A percentile compares a stretch with the other conserved stretches of the same genome.
Conservation (phyloP, 2,113 vertebrate genomes). For the Dendrocopos noguchii region DNA sequence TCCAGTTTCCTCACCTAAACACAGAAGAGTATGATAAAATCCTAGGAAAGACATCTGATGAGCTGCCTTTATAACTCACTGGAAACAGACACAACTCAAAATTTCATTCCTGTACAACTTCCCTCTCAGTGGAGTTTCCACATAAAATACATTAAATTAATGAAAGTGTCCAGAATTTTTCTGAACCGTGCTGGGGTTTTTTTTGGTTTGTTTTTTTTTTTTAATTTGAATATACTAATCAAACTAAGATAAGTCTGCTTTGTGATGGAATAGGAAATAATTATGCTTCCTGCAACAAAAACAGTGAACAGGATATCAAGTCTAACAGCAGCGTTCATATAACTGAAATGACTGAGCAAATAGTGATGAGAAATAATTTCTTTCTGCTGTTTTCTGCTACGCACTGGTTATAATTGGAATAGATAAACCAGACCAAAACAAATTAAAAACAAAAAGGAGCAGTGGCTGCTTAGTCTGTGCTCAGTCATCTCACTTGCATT, state of each 20-base stretch:
- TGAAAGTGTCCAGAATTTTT: not conserved
- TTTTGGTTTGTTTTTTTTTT: not conserved
- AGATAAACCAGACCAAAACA: not conserved
- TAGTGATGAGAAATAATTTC: not conserved
- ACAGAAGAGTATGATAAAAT: not conserved
- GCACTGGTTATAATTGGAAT: not conserved
- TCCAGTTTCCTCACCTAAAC: not conserved
- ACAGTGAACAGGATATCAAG: not conserved
- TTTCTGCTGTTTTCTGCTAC: not conserved
- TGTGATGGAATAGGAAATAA: not conserved
- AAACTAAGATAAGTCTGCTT: not conserved
- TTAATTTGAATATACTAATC: not conserved
- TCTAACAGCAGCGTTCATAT: accelerated
- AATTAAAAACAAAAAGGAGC: not conserved
- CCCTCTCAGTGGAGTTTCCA: not conserved
- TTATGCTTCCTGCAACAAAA: not conserved
- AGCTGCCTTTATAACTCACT: not conserved
- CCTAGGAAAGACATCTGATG: not conserved
- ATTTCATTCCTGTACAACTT: not conserved
- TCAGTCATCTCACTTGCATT: not conserved
- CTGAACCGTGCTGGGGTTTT: not conserved
- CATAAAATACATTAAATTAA: not conserved
- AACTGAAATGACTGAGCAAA: not conserved
- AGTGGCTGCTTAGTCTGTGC: not conserved
- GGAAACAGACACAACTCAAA: not conserved